Evolutionary conservation across 1,140 invertebrate genomes (phyloP).

Genomic region (Oreohelix idahoensis): DNA sequence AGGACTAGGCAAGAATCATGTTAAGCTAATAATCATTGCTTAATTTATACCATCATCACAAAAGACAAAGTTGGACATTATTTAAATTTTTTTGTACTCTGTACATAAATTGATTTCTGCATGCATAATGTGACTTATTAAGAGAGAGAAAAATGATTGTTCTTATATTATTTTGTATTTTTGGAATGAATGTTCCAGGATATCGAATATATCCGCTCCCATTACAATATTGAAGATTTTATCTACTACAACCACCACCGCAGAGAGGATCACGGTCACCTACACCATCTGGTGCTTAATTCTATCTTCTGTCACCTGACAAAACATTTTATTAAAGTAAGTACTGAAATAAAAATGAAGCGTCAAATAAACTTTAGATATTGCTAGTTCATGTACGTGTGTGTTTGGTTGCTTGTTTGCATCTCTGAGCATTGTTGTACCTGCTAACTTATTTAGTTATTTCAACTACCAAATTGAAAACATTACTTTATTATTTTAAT

Average conservation of each 20-base stretch:
- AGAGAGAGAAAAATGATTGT: no score
- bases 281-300: conserved; percentile 76
- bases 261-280: conserved; percentile 73
- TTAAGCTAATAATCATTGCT: no score
- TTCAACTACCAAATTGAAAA: no score
- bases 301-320: conserved; percentile 77
- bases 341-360: conserved; percentile 9
- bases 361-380: no score
- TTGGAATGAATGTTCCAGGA: conserved; percentile 54
- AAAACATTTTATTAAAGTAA: conserved; percentile 76
- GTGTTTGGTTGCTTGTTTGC: no score
- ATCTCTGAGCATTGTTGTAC: no score
- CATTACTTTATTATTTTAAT: no score
- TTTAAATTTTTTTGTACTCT: not conserved
- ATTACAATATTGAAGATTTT: conserved; percentile 76
- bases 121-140: not conserved
- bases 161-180: not conserved
- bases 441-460: no score
- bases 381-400: no score
- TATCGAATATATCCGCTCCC: conserved; percentile 73
- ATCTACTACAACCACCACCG: conserved; percentile 74
- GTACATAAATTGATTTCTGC: no score
- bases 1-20: no score
- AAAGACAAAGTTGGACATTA: not conserved
- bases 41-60: no score